Percentiles rank a stretch among this genome's conserved stretches.
Evolutionary conservation across 2,797 vertebrate species (phyloP).

Genomic region (Bovichtus diacanthus): DNA sequence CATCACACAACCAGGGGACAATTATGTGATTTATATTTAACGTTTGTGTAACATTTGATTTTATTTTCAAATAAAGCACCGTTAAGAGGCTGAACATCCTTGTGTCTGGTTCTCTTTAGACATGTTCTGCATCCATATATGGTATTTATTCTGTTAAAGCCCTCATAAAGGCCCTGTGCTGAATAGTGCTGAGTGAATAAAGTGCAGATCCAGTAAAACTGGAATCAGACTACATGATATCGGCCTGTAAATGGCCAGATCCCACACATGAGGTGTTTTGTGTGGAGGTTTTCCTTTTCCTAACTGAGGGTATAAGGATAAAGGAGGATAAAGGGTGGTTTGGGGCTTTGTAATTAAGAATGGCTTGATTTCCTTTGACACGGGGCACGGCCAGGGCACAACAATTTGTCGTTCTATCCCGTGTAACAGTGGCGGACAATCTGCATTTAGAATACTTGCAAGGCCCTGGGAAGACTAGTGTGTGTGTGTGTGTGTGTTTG

Average conservation of each 20-base stretch:
- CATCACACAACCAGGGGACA: background rate
- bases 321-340: background rate
- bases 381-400: too few relatives aligned
- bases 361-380: background rate
- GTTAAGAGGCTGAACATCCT: background rate
- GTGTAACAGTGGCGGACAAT: background rate
- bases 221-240: background rate
- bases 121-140: background rate
- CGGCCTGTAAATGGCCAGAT: background rate
- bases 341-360: background rate
- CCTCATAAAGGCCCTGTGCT: background rate
- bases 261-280: background rate
- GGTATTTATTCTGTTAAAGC: background rate
- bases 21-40: background rate
- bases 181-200: background rate
- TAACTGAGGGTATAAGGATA: background rate
- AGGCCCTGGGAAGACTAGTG: background rate
- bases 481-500: too few relatives aligned
- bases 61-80: slow-evolving; percentile 3
- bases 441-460: background rate
- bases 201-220: slow-evolving; percentile 1
- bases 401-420: background rate
- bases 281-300: background rate
- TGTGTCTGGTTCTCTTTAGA: background rate
- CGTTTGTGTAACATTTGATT: background rate